phyloP scores from a whole-genome alignment of 2,797 vertebrate genomes.

The Neopelma chrysocephalum region DNA sequence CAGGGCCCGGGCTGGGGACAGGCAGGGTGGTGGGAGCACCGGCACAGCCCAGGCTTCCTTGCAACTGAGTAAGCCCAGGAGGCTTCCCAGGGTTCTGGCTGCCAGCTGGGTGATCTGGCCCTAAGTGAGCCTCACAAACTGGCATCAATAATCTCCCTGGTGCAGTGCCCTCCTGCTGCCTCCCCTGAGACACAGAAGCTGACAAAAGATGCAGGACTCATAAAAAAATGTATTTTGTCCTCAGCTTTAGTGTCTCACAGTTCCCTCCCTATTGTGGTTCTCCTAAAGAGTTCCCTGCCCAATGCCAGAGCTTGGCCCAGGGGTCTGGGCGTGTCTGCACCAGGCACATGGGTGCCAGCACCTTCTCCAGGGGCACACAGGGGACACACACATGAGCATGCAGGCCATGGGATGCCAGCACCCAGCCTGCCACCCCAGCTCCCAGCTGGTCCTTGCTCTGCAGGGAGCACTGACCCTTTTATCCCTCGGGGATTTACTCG shows the following conservation, averaged over 20 bases:
- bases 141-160: not conserved
- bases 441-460: rapidly evolving
- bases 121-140: not conserved
- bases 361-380: not conserved
- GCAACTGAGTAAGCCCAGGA: not conserved
- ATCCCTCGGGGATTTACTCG: not conserved
- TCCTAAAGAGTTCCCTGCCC: not conserved
- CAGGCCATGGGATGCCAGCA: not conserved
- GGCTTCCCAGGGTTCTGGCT: not conserved
- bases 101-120: not conserved
- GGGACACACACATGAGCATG: not conserved
- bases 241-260: not conserved
- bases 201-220: not conserved
- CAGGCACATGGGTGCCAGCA: not conserved
- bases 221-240: rapidly evolving
- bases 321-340: rapidly evolving
- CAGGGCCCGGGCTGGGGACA: rapidly evolving
- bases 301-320: not conserved
- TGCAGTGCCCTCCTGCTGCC: not conserved
- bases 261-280: not conserved
- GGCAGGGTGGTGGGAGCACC: not conserved
- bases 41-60: not conserved
- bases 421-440: not conserved
- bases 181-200: not conserved
- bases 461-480: rapidly evolving